Base-by-base conservation (phyloP, 1,140 invertebrate genomes). In the Halictus rubicundus region DNA sequence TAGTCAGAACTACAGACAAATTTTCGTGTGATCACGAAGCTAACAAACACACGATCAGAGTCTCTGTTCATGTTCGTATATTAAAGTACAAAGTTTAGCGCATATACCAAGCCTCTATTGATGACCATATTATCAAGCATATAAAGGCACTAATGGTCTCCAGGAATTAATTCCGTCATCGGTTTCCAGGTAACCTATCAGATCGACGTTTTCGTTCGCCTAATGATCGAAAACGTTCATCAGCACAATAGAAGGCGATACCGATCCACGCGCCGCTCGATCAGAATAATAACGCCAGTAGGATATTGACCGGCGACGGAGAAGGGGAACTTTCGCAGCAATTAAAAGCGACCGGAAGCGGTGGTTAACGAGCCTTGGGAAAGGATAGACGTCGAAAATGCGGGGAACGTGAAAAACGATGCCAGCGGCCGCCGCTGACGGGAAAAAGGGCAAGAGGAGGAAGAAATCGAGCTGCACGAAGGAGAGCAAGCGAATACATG, bases 331-430 rank as follows among this genome's bases (percentile, higher is more conserved):
- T 60, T 59, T 60, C 19, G 12, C 23, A 52, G 52, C 52, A 23
- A 74, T 68, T 74, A 25, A 59, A 73, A 61, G 10, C 49, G 10
- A 0, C 25, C 77, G 71, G 71, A 66, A 74, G 52, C 19, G 4
- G 23, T 23, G 25, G 49, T 79, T 59, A 68, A 32, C 21, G 46
- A 27, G 14, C 32, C 66, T 54, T 42, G 32, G 63, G 39, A n/a
- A 14, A 46, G 39, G 8, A 74, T 60, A 49, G 63, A 66, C 39
- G 19, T 59, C 0, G 19, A 10, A 21, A 59, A 73, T 7, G 70
- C 9, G 2, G 61, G 66, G 7, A 39, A 49, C 14, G 12, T 37
- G 6, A 65, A 32, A 16, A 52, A 16, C 21, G 25, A 14, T 46
- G n/a, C 25, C 49, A 57, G 52, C 32, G 2, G 77, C 21, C 9